Conservation (phyloP, 1,140 invertebrate genomes). For the Drosophila fuyamai region DNA sequence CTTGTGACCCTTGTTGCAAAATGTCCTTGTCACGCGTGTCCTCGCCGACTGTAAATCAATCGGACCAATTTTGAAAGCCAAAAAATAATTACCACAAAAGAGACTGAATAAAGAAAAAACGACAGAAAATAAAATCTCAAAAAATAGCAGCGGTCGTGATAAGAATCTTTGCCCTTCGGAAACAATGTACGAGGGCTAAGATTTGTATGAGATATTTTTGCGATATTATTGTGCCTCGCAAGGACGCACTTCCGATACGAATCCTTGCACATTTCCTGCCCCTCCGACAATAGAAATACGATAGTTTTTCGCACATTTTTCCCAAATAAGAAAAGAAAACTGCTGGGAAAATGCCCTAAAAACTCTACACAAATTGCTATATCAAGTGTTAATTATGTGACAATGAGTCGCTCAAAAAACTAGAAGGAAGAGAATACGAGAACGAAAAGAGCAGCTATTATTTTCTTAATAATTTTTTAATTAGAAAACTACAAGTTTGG, state of each 20-base stretch:
- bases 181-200: not conserved
- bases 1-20: not conserved
- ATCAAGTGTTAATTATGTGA: conserved; percentile 83
- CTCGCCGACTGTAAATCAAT: conserved; percentile 53
- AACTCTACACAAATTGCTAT: conserved; percentile 60
- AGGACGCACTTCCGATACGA: conserved; percentile 60
- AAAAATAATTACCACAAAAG: conserved; percentile 18
- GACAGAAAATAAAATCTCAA: conserved; percentile 4
- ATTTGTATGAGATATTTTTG: conserved; percentile 41
- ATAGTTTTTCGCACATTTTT: conserved; percentile 81
- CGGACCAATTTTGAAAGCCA: conserved; percentile 52
- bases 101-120: conserved; percentile 2
- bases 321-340: conserved; percentile 10
- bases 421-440: not conserved
- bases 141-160: conserved; percentile 33
- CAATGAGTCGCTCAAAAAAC: conserved; percentile 66
- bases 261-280: conserved; percentile 71
- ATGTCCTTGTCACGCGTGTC: conserved; percentile 25
- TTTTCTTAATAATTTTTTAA: conserved; percentile 75
- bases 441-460: conserved; percentile 28
- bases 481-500: conserved; percentile 78
- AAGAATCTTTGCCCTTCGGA: conserved; percentile 15
- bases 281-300: conserved; percentile 55
- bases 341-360: conserved; percentile 29
- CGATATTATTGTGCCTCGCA: conserved; percentile 39